Base-by-base conservation (phyloP, 2,797 vertebrate genomes). In the Thunnus albacares region DNA sequence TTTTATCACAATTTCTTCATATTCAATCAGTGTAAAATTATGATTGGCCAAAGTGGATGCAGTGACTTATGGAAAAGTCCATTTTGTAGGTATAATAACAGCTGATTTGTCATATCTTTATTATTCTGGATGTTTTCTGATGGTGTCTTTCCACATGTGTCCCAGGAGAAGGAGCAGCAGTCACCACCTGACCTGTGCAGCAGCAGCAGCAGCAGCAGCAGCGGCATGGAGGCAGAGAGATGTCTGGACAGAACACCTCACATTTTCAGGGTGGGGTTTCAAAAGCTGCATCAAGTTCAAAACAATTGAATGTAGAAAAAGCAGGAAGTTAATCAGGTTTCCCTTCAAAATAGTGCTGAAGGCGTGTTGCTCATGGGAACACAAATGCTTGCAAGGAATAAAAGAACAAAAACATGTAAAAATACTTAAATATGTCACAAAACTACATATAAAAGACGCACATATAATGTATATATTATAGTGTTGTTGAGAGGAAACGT, bases 201-300 rank as follows among this genome's bases (percentile, higher is more conserved):
- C 41, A 43, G 41, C 41, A 43, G 41, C 41, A 43, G 41, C 41
- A 43, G 41, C 47, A 18, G 47, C 18, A 51, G 47, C 47, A 51
- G 47, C 6, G 20, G 79, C 78, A 51, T 58, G 77, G 60, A 85
- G 61, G 66, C 57, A 53, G 75, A 12, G 51, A 80, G 78, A 85
- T 86, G 86, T 90, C 91, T 84, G 84, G 82, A 35, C 84, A 89
- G 53, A 83, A 49, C 84, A 45, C 84, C 58, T 69, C 84, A 71
- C 74, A 55, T 75, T 88, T 94, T 90, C 93, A 95, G 96, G 90
- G 90, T 85, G 73, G 85, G 89, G 90, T 69, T 80, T 30, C 69
- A 75, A 10, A 8, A 56, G 33, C 57, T 20, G 33, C 43, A 11
- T 81, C 78, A 90, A 90, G 74, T 1, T 60, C 0, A 14, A 70